phyloP scores from a whole-genome alignment of 2,888 invertebrate genomes.

The Tetheella fluctuosa region DNA sequence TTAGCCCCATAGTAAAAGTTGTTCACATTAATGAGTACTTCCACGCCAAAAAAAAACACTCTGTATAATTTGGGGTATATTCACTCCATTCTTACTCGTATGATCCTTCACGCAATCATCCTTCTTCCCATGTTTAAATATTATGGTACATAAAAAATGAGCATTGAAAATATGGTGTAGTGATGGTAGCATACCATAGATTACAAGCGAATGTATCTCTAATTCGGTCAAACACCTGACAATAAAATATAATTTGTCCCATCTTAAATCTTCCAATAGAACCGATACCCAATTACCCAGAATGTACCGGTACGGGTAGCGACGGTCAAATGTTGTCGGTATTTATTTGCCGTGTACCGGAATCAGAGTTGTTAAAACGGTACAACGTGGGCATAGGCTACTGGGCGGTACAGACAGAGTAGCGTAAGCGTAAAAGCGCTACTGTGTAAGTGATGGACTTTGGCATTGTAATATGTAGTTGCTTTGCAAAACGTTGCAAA shows the following conservation, averaged over 20 bases:
- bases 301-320: not conserved
- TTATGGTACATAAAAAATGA: too few relatives aligned
- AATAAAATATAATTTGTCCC: conserved; percentile 8
- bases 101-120: too few relatives aligned
- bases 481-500: too few relatives aligned
- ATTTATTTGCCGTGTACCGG: conserved; percentile 9
- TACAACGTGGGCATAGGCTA: not conserved
- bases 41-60: too few relatives aligned
- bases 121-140: too few relatives aligned
- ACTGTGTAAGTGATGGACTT: not conserved
- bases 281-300: conserved; percentile 7
- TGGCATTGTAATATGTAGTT: not conserved
- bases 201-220: too few relatives aligned
- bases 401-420: not conserved
- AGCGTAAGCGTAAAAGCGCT: not conserved
- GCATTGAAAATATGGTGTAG: too few relatives aligned
- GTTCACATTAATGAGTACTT: too few relatives aligned
- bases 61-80: too few relatives aligned
- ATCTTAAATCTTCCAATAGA: not conserved
- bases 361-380: conserved; percentile 9
- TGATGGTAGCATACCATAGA: too few relatives aligned
- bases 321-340: not conserved
- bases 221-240: not conserved
- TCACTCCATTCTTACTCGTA: too few relatives aligned
- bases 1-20: too few relatives aligned